phyloP scores from a whole-genome alignment of 2,888 invertebrate species.

The Resseliella maxima region DNA sequence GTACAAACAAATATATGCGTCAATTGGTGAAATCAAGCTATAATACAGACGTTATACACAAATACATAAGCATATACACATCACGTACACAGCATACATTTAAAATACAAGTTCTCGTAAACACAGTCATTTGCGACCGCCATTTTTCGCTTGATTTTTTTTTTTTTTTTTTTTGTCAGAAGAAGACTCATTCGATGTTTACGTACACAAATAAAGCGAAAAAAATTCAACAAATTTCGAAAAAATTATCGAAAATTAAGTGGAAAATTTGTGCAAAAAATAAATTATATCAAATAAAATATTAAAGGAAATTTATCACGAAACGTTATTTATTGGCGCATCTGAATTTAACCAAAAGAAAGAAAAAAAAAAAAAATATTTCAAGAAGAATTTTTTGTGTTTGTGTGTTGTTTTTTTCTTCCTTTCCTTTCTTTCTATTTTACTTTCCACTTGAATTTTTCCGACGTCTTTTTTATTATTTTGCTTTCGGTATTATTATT shows the following conservation, averaged over 20 bases:
- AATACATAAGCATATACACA: background rate
- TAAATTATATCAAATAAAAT: too few relatives aligned
- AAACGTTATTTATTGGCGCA: too few relatives aligned
- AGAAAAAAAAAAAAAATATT: too few relatives aligned
- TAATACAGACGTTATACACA: background rate
- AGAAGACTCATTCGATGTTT: conserved; percentile 45
- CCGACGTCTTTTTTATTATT: too few relatives aligned
- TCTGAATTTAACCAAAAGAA: too few relatives aligned
- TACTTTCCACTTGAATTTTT: too few relatives aligned
- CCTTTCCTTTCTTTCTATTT: background rate
- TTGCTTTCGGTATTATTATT: too few relatives aligned
- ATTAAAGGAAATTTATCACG: too few relatives aligned
- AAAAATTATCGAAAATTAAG: background rate
- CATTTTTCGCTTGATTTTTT: conserved; percentile 50
- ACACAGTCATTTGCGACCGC: conserved; percentile 53
- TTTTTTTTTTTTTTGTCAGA: too few relatives aligned
- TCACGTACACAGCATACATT: background rate
- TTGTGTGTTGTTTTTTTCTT: background rate
- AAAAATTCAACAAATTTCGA: background rate
- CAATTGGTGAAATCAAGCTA: background rate
- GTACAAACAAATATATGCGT: background rate
- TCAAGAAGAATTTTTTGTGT: background rate
- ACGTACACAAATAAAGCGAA: conserved; percentile 20
- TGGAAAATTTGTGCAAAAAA: background rate
- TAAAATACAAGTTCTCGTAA: background rate